Percentiles rank a stretch among this genome's conserved stretches.
Evolutionary conservation across 2,113 vertebrate genomes (phyloP).

Genomic region (Lates calcarifer): DNA sequence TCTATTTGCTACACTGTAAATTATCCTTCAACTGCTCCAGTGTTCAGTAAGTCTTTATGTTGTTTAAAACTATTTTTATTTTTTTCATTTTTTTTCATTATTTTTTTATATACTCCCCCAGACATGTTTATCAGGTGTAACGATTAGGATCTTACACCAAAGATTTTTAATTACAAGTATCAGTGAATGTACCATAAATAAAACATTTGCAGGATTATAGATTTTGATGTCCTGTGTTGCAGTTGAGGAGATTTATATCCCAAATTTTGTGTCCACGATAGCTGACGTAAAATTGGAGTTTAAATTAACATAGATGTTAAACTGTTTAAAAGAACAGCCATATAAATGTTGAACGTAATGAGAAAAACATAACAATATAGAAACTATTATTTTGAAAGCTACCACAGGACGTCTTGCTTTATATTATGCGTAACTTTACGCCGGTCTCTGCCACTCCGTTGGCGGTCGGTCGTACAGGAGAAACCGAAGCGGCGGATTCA

Average conservation of each 20-base stretch:
- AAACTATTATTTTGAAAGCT: constrained; percentile 31
- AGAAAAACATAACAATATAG: too few species aligned
- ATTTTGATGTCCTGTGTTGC: background rate
- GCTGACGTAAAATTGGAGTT: background rate
- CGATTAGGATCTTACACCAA: background rate
- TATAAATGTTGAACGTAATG: too few species aligned
- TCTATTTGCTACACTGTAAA: background rate
- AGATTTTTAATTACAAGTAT: too few species aligned
- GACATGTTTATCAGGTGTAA: too few species aligned
- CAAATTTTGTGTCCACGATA: background rate
- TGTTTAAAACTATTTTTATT: too few species aligned
- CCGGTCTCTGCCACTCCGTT: background rate
- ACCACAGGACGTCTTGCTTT: background rate
- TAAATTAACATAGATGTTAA: background rate
- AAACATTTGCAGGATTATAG: background rate
- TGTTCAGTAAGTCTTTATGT: too few species aligned
- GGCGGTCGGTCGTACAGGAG: constrained; percentile 8
- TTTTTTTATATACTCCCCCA: too few species aligned
- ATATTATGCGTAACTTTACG: fast-evolving
- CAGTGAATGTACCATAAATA: background rate
- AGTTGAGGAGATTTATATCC: background rate
- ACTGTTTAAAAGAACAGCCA: background rate
- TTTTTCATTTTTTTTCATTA: too few species aligned
- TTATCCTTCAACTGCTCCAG: background rate
- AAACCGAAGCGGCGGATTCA: constrained; percentile 63